Evolutionary conservation across 2,888 invertebrate genomes (phyloP), one percentile per base, ranked within the genome.

Genomic region (Heliconius erato): DNA sequence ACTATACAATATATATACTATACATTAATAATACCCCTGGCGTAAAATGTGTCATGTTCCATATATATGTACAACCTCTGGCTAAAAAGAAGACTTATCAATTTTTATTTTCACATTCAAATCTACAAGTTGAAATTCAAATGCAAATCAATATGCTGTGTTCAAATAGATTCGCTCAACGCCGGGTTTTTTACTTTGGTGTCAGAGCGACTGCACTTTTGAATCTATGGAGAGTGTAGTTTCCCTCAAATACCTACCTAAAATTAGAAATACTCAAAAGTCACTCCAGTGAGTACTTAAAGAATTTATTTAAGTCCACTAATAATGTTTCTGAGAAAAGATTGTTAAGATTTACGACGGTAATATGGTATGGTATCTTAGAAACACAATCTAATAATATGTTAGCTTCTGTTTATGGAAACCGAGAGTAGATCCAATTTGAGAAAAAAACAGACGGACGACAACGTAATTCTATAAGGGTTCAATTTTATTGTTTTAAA

Each of bases 331-430:
- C 77, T 67, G 26, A 67, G 77, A 63, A 67, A 77, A 67, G 77
- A 77, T 28, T 35, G n/a, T 35, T 28, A 35, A 63, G 74, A 76
- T 76, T 76, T 76, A 76, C 74, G 35, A 35, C 74, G 40, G 40
- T 40, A 11, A 40, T 40, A 40, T 40, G 40, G 40, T 40, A 35
- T 7, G 23, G 65, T 11, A 23, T 76, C 80, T 74, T 26, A 59
- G 74, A 80, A 80, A 72, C 79, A 72, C 59, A 59, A 40, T 82
- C 82, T 82, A 82, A 74, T 72, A 74, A 82, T 82, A 79, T 35
- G 65, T 54, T 12, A 72, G 28, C 65, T 79, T 69, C 71, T 72
- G 78, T 83, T 74, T 72, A 81, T 72, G 71, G 77, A 74, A 78
- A 72, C 59, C 72, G 79, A 72, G 71, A 68, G 79, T 78, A 78